phyloP scores from a whole-genome alignment of 2,113 vertebrate species.

The Pyrgilauda ruficollis region DNA sequence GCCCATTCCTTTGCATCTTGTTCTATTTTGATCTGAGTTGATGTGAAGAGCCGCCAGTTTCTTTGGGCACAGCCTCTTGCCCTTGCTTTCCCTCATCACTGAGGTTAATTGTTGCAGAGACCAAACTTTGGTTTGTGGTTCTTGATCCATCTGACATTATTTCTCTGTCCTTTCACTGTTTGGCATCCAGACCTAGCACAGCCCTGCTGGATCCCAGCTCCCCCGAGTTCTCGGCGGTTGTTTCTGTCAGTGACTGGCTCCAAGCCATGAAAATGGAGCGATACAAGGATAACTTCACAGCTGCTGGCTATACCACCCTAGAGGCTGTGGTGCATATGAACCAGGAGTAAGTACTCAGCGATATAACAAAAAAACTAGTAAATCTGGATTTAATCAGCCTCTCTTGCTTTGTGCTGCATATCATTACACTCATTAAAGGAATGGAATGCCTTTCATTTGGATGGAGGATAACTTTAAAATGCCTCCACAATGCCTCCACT shows the following conservation, averaged over 20 bases:
- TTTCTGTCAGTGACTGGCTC: constrained; percentile 93
- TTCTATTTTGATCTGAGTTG: neutral
- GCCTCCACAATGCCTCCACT: constrained; percentile 28
- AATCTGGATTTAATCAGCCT: constrained; percentile 80
- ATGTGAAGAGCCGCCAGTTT: neutral
- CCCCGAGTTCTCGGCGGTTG: constrained; percentile 83
- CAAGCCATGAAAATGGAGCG: constrained; percentile 96
- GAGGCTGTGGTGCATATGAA: constrained; percentile 95
- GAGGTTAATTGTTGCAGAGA: neutral
- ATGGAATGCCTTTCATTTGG: constrained; percentile 75
- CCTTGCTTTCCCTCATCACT: neutral
- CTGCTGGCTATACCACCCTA: constrained; percentile 89
- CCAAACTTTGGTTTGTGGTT: neutral
- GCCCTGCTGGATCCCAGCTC: constrained; percentile 91
- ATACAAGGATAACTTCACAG: constrained; percentile 96
- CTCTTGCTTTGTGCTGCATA: constrained; percentile 74
- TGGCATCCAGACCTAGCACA: constrained; percentile 81
- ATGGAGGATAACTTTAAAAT: constrained; percentile 55
- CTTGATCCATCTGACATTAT: neutral
- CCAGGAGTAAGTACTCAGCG: constrained; percentile 89
- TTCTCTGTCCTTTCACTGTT: constrained; percentile 10
- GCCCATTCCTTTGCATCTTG: neutral
- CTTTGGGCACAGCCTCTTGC: rapidly evolving
- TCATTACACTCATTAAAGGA: constrained; percentile 69
- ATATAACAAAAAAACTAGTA: constrained; percentile 75